phyloP scores from a whole-genome alignment of 2,888 invertebrate species.

The Gasteruption jaculator region DNA sequence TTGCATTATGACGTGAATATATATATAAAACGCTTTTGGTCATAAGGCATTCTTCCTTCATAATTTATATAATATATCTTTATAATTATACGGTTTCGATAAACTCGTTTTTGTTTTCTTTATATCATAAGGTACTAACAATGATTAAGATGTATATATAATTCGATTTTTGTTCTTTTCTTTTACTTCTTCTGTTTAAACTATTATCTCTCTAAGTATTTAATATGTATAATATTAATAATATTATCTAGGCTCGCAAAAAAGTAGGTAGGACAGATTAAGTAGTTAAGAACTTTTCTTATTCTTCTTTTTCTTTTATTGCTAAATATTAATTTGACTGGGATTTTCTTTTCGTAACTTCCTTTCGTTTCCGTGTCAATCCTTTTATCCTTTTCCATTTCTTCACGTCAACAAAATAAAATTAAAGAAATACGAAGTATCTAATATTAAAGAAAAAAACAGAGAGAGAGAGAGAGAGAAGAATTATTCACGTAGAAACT shows the following conservation, averaged over 20 bases:
- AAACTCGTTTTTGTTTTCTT: background rate
- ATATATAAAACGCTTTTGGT: constrained; percentile 29
- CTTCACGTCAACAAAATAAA: background rate
- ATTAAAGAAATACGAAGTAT: background rate
- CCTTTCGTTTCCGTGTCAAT: no score
- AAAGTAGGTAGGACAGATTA: constrained; percentile 32
- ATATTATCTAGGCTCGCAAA: constrained; percentile 27
- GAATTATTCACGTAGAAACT: no score
- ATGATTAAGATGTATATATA: no score
- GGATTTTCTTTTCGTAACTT: no score
- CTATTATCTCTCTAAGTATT: no score
- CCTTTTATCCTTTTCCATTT: no score
- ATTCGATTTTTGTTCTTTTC: no score
- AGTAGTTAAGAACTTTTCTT: no score
- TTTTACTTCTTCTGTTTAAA: no score
- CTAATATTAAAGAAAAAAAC: background rate
- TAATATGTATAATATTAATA: no score
- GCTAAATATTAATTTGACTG: constrained; percentile 44
- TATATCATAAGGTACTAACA: constrained; percentile 5
- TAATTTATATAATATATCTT: constrained; percentile 7
- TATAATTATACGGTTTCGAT: constrained; percentile 7
- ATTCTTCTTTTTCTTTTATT: no score
- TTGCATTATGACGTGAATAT: constrained; percentile 31
- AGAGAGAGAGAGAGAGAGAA: no score
- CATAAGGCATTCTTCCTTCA: constrained; percentile 27